Evolutionary conservation across 30 jellyfish, hydroid and myxozoan species (phyloP).

Genomic region (Aurelia aurita complex sp. Pacific): DNA sequence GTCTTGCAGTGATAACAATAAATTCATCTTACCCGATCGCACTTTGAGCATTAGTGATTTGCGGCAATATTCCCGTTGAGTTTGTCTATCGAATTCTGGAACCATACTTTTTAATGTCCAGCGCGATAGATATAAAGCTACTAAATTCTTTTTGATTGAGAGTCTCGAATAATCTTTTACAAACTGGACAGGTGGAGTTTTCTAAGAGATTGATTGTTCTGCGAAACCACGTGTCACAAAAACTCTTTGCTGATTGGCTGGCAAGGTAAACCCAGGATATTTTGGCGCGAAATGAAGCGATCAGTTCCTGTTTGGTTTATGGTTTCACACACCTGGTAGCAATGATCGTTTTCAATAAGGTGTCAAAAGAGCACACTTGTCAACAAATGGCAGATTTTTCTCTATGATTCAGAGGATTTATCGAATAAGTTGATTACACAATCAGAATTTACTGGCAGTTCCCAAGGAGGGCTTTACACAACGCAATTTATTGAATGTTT

Average conservation of each 20-base stretch:
- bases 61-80: background rate
- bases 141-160: background rate
- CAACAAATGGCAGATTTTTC: constrained; percentile 5
- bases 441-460: too few species aligned
- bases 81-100: background rate
- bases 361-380: constrained; percentile 37
- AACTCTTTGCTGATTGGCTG: constrained; percentile 32
- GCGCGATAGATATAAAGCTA: constrained; percentile 6
- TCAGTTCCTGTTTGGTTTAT: background rate
- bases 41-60: background rate
- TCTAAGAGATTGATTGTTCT: constrained; percentile 20
- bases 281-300: constrained; percentile 53
- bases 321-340: constrained; percentile 43
- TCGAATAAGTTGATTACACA: too few species aligned
- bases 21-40: constrained; percentile 1
- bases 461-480: too few species aligned
- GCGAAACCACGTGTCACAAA: constrained; percentile 21
- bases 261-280: constrained; percentile 11
- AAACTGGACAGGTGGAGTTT: constrained; percentile 41
- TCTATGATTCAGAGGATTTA: too few species aligned
- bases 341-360: background rate
- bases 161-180: background rate
- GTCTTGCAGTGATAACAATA: too few species aligned
- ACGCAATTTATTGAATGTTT: too few species aligned
- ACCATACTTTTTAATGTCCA: constrained; percentile 7